Conservation (phyloP, 2,113 vertebrate genomes). For the Opisthocomus hoazin region DNA sequence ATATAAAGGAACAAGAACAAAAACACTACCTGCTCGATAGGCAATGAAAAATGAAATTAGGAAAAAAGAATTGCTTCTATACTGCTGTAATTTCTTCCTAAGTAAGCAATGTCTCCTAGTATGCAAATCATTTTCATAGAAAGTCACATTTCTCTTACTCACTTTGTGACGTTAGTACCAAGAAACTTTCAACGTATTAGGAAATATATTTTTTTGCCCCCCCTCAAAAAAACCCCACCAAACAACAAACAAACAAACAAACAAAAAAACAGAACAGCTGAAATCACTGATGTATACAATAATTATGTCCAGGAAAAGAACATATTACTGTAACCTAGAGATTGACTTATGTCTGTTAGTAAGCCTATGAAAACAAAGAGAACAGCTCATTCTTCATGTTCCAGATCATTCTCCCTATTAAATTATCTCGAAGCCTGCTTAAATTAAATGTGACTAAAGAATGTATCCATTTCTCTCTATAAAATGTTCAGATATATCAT, state of each 20-base stretch:
- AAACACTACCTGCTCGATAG: neutral
- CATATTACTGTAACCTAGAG: neutral
- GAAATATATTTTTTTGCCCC: neutral
- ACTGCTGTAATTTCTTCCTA: neutral
- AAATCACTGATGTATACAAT: neutral
- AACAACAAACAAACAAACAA: too few relatives aligned
- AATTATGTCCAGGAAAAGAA: neutral
- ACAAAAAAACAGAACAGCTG: too few relatives aligned
- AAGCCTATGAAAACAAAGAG: neutral
- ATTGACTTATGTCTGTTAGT: neutral
- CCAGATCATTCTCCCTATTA: neutral
- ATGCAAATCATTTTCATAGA: neutral
- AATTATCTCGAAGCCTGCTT: neutral
- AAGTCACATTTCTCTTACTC: neutral
- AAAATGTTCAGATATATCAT: conserved; percentile 19
- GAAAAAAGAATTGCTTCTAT: neutral
- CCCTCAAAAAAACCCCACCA: too few relatives aligned
- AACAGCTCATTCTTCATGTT: neutral
- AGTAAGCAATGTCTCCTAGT: neutral
- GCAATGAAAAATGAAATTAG: neutral
- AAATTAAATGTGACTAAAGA: conserved; percentile 8
- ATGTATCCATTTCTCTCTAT: neutral
- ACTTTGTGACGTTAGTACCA: neutral
- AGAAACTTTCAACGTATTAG: neutral
- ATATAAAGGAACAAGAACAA: neutral